These are phyloP conservation scores for Tachystola acroxantha DNA, from an alignment of 2,888 invertebrate genomes.

Conservation along the genomic window DNA sequence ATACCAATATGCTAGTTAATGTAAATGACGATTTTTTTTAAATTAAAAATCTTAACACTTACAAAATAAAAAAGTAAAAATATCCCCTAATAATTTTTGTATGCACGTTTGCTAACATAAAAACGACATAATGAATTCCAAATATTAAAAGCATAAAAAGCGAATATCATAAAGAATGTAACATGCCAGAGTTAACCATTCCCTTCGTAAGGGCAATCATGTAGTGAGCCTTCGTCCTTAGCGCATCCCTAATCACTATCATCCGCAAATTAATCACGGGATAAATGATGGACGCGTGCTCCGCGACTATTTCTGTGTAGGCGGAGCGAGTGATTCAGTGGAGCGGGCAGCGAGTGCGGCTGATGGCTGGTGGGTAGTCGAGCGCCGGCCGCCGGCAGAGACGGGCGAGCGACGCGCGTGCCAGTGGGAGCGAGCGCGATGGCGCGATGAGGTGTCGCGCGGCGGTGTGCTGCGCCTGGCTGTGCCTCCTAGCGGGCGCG, in stretches of 20 bases:
- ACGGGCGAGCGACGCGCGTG: slow-evolving; percentile 16
- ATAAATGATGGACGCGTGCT: slow-evolving; percentile 21
- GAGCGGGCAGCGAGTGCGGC: slow-evolving; percentile 10
- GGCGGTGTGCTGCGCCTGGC: slow-evolving; percentile 67
- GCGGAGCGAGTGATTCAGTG: slow-evolving; percentile 22
- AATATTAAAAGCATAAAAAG: too few relatives aligned
- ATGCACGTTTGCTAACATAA: too few relatives aligned
- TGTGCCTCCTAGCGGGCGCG: slow-evolving; percentile 43
- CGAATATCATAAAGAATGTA: too few relatives aligned
- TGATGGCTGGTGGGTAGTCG: slow-evolving; percentile 47
- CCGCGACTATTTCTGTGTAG: slow-evolving; percentile 62
- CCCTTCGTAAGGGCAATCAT: too few relatives aligned
- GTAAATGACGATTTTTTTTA: too few relatives aligned
- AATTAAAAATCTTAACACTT: too few relatives aligned
- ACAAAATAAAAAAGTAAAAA: too few relatives aligned
- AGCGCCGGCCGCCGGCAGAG: slow-evolving; percentile 63
- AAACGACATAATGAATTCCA: too few relatives aligned
- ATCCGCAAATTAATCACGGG: slow-evolving; percentile 17
- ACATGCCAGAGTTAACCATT: too few relatives aligned
- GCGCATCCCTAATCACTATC: slow-evolving; percentile 15
- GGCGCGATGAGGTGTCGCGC: slow-evolving; percentile 75
- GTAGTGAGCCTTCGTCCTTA: too few relatives aligned
- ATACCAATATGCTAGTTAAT: too few relatives aligned
- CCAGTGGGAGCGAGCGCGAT: slow-evolving; percentile 47
- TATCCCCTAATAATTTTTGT: too few relatives aligned